Evolutionary conservation across 2,888 invertebrate species (phyloP).

Genomic region (Geotrupes spiniger): DNA sequence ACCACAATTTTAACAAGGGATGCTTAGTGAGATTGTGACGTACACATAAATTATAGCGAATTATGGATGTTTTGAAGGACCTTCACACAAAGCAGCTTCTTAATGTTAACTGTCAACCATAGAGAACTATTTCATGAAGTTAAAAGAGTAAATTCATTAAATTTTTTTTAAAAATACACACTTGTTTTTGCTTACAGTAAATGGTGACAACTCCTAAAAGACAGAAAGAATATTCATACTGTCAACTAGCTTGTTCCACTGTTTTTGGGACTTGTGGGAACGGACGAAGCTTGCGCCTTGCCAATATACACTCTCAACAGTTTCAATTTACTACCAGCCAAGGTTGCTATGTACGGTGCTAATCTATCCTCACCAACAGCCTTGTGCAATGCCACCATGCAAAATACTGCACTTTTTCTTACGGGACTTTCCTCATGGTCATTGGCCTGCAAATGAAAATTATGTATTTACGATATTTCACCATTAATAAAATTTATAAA

Average conservation of each 20-base stretch:
- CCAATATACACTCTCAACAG: conserved; percentile 77
- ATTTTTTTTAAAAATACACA: no score
- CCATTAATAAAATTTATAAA: no score
- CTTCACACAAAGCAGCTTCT: no score
- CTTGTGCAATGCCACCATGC: conserved; percentile 92
- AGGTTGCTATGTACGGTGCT: conserved; percentile 73
- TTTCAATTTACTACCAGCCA: conserved; percentile 88
- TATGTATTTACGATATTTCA: conserved; percentile 2
- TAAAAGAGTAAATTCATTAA: no score
- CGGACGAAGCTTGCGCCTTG: conserved; percentile 55
- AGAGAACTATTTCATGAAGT: no score
- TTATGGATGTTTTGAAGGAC: no score
- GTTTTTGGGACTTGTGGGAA: conserved; percentile 44
- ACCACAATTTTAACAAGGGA: no score
- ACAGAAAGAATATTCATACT: conserved; percentile 11
- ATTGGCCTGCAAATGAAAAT: conserved; percentile 63
- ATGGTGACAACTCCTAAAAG: no score
- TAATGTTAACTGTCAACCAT: no score
- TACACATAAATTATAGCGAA: no score
- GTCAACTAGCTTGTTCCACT: conserved; percentile 23
- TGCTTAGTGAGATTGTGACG: no score
- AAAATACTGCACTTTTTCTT: conserved; percentile 94
- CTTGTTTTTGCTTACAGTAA: no score
- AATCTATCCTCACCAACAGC: conserved; percentile 84
- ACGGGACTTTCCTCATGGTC: conserved; percentile 91